Base-by-base conservation (phyloP, 2,888 invertebrate genomes). In the Julus scandinavius region DNA sequence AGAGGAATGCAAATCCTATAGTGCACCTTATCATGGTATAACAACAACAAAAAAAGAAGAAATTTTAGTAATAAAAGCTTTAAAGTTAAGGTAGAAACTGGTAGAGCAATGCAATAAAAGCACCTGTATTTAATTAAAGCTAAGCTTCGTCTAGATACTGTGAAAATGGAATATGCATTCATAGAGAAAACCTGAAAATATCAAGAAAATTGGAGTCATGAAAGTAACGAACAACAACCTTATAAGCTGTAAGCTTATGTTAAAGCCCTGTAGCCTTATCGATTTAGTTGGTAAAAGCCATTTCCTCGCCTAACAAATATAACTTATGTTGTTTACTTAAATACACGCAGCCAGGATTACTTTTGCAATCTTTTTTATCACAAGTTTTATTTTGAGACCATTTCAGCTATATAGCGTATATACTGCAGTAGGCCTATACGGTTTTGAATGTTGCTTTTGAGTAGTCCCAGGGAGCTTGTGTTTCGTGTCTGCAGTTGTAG, bases 291-390 rank as follows among this genome's bases (percentile, higher is more conserved):
- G 80, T 80, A 38, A 80, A 80, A 38, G 72, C 29, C 11, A 72
- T 80, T 38, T 80, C 80, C 38, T 13, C 6, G 13, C 72, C 54
- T 20, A 72, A 72, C 20, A 72, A 72, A 72, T 72, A 72, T 9
- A 20, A 72, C 20, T 72, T 80, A 80, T 29, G 80, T 38, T 80
- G 80, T 38, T 80, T 80, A 80, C 80, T 80, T 38, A 20, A 72
- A 72, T 72, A 15, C 38, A 11, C 80, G 80, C 80, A 38, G 38
- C 20, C 80, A 80, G 20, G 54, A 80, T 80, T 80, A 80, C 80
- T 80, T 38, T 38, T 38, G 38, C 11, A 38, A 38, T 80, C 38
- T 80, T 80, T 17, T 80, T 80, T 38, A 80, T 80, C 80, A 13
- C 80, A 38, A 20, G 13, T 80, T 29, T 80, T 80, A 80, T 38